These are phyloP conservation scores for Umimayanthus chanpuru DNA, from an alignment of 92 coral and sea anemone species.

Conservation along the genomic window DNA sequence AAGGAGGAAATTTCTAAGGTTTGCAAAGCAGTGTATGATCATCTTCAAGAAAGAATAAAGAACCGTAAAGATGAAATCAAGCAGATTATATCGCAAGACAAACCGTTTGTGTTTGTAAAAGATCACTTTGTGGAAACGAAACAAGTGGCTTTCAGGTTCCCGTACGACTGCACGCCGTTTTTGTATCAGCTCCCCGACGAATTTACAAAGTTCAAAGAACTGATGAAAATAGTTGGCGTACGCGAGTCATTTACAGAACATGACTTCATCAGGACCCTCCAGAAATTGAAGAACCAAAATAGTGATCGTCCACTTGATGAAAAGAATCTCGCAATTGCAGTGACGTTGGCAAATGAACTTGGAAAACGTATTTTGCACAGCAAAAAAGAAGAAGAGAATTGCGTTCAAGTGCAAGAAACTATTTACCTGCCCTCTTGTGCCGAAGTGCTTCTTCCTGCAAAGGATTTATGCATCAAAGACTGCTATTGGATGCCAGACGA, in stretches of 20 bases:
- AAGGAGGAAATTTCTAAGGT: constrained; percentile 41
- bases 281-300: constrained; percentile 10
- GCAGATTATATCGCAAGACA: constrained; percentile 1
- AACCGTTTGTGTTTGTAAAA: constrained; percentile 51
- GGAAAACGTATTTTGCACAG: neutral
- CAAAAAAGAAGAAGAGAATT: neutral
- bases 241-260: constrained; percentile 49
- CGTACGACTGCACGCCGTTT: constrained; percentile 59
- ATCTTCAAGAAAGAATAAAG: constrained; percentile 42
- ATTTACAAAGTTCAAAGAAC: constrained; percentile 15
- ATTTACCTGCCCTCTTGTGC: constrained; percentile 64
- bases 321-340: constrained; percentile 1
- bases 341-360: constrained; percentile 5
- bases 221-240: constrained; percentile 55
- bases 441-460: constrained; percentile 49
- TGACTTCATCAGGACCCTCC: constrained; percentile 62
- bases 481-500: constrained; percentile 75
- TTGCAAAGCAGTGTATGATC: constrained; percentile 49
- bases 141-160: constrained; percentile 54
- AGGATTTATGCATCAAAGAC: constrained; percentile 67
- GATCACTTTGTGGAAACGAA: constrained; percentile 46
- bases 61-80: neutral
- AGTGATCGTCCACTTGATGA: constrained; percentile 18
- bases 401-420: neutral
- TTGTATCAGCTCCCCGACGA: constrained; percentile 53